phyloP scores from a whole-genome alignment of 2,888 invertebrate species.

The Nezara viridula region DNA sequence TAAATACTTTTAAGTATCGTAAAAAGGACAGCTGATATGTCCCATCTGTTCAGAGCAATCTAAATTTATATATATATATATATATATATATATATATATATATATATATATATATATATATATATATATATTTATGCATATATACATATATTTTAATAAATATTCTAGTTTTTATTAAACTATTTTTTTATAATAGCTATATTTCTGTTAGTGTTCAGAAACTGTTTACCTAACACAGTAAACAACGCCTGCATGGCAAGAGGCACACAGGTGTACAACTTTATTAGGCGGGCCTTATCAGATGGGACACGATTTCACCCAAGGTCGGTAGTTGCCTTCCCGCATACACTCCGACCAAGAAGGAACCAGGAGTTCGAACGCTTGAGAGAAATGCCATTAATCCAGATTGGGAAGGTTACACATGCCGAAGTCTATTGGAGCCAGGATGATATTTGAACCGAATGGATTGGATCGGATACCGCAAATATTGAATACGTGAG shows the following conservation, averaged over 20 bases:
- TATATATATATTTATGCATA: no score
- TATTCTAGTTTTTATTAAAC: background rate
- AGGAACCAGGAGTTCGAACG: background rate
- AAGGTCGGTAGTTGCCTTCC: background rate
- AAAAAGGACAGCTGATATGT: no score
- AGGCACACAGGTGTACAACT: background rate
- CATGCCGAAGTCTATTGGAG: conserved; percentile 19
- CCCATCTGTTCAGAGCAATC: no score
- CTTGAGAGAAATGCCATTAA: conserved; percentile 23
- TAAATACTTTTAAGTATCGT: no score
- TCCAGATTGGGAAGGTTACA: background rate
- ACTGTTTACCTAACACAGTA: background rate
- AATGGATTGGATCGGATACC: conserved; percentile 38
- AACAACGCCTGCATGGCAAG: background rate
- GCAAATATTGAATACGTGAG: conserved; percentile 47
- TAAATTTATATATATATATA: no score
- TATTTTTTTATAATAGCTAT: background rate
- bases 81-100: no score
- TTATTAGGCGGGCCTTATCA: conserved; percentile 13
- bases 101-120: no score
- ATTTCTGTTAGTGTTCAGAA: background rate
- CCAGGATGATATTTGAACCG: conserved; percentile 28
- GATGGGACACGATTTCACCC: conserved; percentile 23
- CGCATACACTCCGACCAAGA: background rate
- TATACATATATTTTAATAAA: no score